These are phyloP conservation scores for Netelia virgata DNA, from an alignment of 2,888 invertebrate genomes.

Conservation along the genomic window DNA sequence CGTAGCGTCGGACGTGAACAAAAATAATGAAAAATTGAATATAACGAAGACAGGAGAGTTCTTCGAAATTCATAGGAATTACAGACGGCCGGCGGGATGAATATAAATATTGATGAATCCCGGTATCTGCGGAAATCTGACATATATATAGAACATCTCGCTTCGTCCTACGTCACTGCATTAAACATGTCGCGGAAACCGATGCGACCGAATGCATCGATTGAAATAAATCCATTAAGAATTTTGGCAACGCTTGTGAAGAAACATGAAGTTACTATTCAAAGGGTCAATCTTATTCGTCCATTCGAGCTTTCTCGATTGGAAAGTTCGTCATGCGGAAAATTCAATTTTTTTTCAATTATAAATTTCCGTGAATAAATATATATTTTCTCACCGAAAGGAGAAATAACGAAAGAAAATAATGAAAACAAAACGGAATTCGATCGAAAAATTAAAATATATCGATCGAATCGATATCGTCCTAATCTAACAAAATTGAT, in stretches of 20 bases:
- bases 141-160: too few relatives aligned
- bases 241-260: too few relatives aligned
- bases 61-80: slow-evolving; percentile 37
- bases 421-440: background rate
- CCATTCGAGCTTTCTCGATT: too few relatives aligned
- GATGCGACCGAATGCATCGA: too few relatives aligned
- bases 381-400: background rate
- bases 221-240: too few relatives aligned
- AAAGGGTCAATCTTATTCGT: too few relatives aligned
- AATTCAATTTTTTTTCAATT: too few relatives aligned
- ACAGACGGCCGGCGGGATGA: background rate
- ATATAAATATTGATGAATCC: slow-evolving; percentile 47
- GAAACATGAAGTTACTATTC: too few relatives aligned
- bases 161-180: background rate
- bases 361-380: too few relatives aligned
- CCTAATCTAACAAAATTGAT: too few relatives aligned
- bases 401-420: background rate
- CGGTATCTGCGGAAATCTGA: background rate
- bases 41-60: slow-evolving; percentile 35
- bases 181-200: slow-evolving; percentile 23
- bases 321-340: background rate
- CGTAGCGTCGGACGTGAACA: slow-evolving; percentile 4
- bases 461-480: too few relatives aligned
- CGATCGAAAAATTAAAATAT: background rate
- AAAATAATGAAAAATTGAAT: background rate